phyloP scores from a whole-genome alignment of 1,140 invertebrate genomes.

The Pollicipes pollicipes region DNA sequence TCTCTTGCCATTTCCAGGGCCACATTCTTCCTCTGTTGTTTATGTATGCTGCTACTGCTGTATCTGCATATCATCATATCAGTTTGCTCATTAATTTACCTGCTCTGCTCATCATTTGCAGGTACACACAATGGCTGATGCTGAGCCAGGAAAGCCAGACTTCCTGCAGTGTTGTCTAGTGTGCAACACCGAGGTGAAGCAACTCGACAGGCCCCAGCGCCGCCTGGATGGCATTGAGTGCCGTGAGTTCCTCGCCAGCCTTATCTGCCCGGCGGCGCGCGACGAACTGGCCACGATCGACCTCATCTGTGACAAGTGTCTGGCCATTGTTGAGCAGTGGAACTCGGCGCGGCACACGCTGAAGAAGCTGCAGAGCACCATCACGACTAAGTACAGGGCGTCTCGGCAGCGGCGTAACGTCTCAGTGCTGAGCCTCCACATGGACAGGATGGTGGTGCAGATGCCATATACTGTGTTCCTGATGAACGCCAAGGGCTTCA shows the following conservation, averaged over 20 bases:
- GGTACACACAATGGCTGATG: not conserved
- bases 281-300: not conserved
- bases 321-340: not conserved
- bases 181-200: not conserved
- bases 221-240: not conserved
- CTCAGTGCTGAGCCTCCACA: not conserved
- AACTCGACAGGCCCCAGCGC: not conserved
- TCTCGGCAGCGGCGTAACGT: not conserved
- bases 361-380: not conserved
- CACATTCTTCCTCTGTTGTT: too few relatives aligned
- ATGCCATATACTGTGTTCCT: not conserved
- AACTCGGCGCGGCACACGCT: not conserved
- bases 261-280: not conserved
- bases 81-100: too few relatives aligned
- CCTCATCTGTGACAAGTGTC: not conserved
- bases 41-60: too few relatives aligned
- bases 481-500: not conserved
- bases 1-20: too few relatives aligned
- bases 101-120: too few relatives aligned
- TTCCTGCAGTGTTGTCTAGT: conserved; percentile 5
- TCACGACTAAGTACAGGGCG: not conserved
- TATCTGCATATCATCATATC: too few relatives aligned
- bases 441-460: not conserved
- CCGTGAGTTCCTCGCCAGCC: not conserved
- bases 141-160: not conserved